These are phyloP conservation scores for Theonella swinhoei DNA, from an alignment of 37 sponge, comb jelly and placozoan genomes.

Conservation along the genomic window DNA sequence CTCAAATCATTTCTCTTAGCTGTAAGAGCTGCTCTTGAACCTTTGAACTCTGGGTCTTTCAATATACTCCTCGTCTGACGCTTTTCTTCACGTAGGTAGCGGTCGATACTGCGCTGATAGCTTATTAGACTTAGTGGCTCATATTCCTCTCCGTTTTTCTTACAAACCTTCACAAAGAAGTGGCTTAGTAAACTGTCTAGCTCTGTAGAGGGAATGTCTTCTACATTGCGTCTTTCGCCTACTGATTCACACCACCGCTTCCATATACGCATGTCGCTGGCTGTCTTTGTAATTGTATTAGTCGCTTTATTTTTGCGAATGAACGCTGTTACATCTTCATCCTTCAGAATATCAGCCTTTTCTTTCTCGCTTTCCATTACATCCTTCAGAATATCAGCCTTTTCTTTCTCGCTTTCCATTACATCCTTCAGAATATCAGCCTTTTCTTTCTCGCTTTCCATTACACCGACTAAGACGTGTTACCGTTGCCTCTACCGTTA, in stretches of 20 bases:
- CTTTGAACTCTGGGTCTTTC: background rate
- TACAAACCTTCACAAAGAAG: background rate
- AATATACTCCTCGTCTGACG: background rate
- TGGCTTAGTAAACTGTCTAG: background rate
- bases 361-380: background rate
- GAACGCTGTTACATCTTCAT: background rate
- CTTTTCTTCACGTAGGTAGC: background rate
- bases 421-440: no score
- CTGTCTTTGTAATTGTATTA: constrained; percentile 17
- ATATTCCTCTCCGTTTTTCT: constrained; percentile 4
- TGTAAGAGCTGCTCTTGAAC: constrained; percentile 2
- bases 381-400: background rate
- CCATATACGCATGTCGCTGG: constrained; percentile 8
- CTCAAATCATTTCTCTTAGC: constrained; percentile 4
- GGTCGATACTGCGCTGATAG: constrained; percentile 4
- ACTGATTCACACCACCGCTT: background rate
- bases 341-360: background rate
- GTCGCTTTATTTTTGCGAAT: constrained; percentile 4
- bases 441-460: no score
- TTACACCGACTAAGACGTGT: no score
- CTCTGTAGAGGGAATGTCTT: constrained; percentile 8
- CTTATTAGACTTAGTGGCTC: constrained; percentile 8
- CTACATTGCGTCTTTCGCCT: background rate
- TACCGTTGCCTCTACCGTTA: no score
- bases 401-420: no score